Base-by-base conservation (phyloP, 2,113 vertebrate species). In the Polypterus bichir region DNA sequence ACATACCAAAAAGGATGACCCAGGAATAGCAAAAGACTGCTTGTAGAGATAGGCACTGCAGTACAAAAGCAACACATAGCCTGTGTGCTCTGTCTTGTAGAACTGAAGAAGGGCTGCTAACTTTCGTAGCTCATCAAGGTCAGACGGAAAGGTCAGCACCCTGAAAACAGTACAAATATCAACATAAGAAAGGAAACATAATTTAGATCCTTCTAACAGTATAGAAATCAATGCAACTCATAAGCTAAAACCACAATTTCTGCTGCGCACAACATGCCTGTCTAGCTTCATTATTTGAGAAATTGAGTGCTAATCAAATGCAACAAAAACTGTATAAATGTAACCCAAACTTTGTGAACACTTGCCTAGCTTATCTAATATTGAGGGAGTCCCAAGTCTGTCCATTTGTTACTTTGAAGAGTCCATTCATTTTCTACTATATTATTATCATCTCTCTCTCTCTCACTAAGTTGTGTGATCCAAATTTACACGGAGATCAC, bases 41-140 rank as follows among this genome's bases (percentile, higher is more conserved):
- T 98, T 98, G 84, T 98, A 98, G 66, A 98, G 85, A 75, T 98
- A 98, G 1, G 94, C 94, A 3, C 89, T 91, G 48, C 89, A 93
- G 83, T 94, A 98, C 10, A 98, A 86, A 3, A 93, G 77, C 70
- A 97, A 74, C 48, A 97, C 91, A 5, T 93, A 92, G 64, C 80
- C 78, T 3, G 88, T 84, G 77, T 98, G 91, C 68, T 92, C 87
- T 0, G 74, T 83, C 77, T 91, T 89, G 70, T 97, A 98, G 56
- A 89, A 88, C 65, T 81, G 85, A 70, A 98, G 80, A 49, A 93
- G 82, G 61, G 83, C 88, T 0, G 93, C 84, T 74, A 94, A 76
- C 67, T 92, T 87, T 60, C 87, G 84, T 55, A 98, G 79, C 73
- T 97, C 93, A 2, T 92, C 84, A 75, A 97, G 70, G 75, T 97